These are phyloP conservation scores for Tenthredo amoena DNA, from an alignment of 2,888 invertebrate species.

Conservation along the genomic window DNA sequence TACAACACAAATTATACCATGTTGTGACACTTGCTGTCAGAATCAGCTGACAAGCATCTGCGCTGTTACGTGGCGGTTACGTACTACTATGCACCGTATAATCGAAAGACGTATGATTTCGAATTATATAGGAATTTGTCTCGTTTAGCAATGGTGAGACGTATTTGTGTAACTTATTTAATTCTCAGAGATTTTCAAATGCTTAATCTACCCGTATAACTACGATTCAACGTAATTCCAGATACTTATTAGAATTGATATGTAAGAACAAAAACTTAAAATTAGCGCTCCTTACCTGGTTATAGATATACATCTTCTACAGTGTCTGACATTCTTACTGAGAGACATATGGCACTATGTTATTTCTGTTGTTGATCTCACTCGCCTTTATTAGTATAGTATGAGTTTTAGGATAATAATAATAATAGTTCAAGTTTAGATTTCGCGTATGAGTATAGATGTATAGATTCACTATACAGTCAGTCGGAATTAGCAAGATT, in stretches of 20 bases:
- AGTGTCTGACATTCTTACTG: conserved; percentile 73
- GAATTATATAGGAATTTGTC: background rate
- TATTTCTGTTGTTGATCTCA: conserved; percentile 40
- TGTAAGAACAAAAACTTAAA: background rate
- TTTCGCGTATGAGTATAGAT: background rate
- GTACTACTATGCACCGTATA: background rate
- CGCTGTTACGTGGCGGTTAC: conserved; percentile 23
- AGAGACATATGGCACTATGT: conserved; percentile 69
- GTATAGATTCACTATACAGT: background rate
- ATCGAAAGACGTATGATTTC: background rate
- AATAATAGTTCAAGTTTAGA: background rate
- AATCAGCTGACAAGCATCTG: conserved; percentile 34
- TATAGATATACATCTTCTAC: conserved; percentile 71
- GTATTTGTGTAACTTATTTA: background rate
- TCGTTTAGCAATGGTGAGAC: background rate
- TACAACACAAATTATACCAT: background rate
- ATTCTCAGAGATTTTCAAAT: too few relatives aligned
- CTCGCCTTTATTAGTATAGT: conserved; percentile 8
- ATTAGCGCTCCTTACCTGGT: conserved; percentile 65
- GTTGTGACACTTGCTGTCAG: conserved; percentile 35
- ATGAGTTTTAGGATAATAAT: conserved; percentile 13
- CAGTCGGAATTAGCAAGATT: background rate
- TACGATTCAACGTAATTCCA: background rate
- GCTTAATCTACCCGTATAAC: too few relatives aligned
- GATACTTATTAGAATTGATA: background rate